Conservation (phyloP, 2,113 vertebrate genomes). For the Tretioscincus oriximinensis region DNA sequence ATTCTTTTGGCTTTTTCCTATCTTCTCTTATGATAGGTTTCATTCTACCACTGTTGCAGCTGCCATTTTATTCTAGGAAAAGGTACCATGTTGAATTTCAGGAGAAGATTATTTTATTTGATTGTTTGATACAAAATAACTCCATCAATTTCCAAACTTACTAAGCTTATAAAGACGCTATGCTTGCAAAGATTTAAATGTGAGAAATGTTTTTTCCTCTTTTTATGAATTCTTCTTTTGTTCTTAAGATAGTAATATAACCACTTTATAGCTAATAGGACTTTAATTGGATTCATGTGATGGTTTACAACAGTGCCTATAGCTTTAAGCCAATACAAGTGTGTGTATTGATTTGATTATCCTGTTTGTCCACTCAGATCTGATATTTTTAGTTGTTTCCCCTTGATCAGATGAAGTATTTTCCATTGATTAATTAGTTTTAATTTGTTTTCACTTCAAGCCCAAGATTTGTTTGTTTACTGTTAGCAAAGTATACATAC, state of each 20-base stretch:
- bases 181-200: background rate
- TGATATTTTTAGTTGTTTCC: conserved; percentile 55
- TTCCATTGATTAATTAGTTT: conserved; percentile 58
- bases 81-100: no score
- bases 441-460: conserved; percentile 61
- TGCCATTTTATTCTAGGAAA: background rate
- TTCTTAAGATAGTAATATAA: conserved; percentile 50
- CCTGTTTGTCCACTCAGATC: conserved; percentile 63
- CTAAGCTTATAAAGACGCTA: background rate
- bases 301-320: conserved; percentile 47
- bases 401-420: conserved; percentile 61
- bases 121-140: background rate
- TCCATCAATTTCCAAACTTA: background rate
- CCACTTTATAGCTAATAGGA: conserved; percentile 40
- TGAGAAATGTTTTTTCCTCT: conserved; percentile 25
- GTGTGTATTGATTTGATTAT: conserved; percentile 64
- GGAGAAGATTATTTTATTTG: background rate
- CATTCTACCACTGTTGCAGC: no score
- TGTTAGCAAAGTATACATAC: conserved; percentile 41
- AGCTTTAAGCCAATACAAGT: conserved; percentile 50
- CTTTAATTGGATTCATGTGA: conserved; percentile 30
- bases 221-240: conserved; percentile 43
- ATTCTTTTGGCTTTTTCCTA: no score
- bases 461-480: conserved; percentile 54
- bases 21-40: no score